Evolutionary conservation across 2,113 vertebrate genomes (phyloP).

Genomic region (Maccullochella peelii): DNA sequence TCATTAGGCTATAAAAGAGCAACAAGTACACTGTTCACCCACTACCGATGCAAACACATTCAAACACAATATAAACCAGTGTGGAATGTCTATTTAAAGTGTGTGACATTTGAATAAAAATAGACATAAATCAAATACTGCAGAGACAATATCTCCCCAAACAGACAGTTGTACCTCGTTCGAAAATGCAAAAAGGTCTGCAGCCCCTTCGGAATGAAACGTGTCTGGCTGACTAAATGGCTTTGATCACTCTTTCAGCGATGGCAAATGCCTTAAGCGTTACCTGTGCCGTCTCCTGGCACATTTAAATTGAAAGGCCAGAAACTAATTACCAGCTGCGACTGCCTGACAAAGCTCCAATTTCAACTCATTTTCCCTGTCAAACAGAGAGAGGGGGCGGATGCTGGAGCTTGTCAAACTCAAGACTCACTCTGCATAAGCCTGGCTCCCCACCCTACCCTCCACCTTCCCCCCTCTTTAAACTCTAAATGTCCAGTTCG

Average conservation of each 20-base stretch:
- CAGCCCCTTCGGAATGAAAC: constrained; percentile 14
- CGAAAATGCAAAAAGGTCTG: constrained; percentile 44
- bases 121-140: constrained; percentile 15
- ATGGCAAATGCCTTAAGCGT: constrained; percentile 57
- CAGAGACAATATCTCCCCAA: background rate
- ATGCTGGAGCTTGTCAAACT: constrained; percentile 55
- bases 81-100: background rate
- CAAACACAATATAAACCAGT: background rate
- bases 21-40: background rate
- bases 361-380: constrained; percentile 68
- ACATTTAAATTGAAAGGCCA: constrained; percentile 67
- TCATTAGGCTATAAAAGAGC: background rate
- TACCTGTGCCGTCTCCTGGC: constrained; percentile 58
- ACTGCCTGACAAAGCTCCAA: constrained; percentile 65
- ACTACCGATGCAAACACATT: background rate
- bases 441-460: background rate
- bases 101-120: constrained; percentile 31
- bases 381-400: constrained; percentile 42
- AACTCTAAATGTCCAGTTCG: constrained; percentile 42
- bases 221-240: constrained; percentile 37
- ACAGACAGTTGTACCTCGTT: constrained; percentile 7
- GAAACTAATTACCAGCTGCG: constrained; percentile 72
- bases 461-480: background rate
- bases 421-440: constrained; percentile 56
- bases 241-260: constrained; percentile 60